A percentile compares a stretch with the other conserved stretches of the same genome.
phyloP scores from a whole-genome alignment of 1,140 invertebrate genomes.

The Panagrolaimus sp. region DNA sequence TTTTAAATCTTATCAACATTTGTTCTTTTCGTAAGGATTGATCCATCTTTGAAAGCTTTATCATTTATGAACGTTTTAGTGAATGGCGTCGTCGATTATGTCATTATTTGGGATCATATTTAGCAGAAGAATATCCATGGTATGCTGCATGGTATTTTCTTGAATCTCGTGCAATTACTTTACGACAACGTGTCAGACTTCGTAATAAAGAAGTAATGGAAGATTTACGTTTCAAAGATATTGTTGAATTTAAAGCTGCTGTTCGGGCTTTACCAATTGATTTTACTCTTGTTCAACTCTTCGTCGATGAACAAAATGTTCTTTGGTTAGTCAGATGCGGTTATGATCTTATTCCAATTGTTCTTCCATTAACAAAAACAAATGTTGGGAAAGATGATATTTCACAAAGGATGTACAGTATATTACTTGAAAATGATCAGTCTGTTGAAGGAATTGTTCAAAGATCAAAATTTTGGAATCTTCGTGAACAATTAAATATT shows the following conservation, averaged over 20 bases:
- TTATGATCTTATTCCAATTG: background rate
- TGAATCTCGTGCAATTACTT: conserved; percentile 3
- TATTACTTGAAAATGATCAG: background rate
- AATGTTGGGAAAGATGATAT: background rate
- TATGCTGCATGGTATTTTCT: background rate
- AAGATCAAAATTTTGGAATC: background rate
- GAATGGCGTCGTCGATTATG: background rate
- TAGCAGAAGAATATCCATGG: conserved; percentile 2
- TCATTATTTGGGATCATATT: background rate
- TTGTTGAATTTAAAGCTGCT: background rate
- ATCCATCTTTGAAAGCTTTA: background rate
- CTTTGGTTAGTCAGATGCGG: background rate
- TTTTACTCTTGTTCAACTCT: background rate
- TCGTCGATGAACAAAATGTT: background rate
- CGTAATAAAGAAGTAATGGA: background rate
- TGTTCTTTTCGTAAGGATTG: background rate
- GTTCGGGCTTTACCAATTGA: background rate
- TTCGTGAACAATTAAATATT: background rate
- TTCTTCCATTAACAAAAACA: background rate
- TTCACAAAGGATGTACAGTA: background rate
- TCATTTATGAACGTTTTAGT: background rate
- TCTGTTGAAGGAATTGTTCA: background rate
- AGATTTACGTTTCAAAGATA: background rate
- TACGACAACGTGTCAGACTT: background rate
- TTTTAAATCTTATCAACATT: background rate